These are phyloP conservation scores for Nothura maculosa DNA, from an alignment of 2,797 vertebrate genomes.

Conservation along the genomic window DNA sequence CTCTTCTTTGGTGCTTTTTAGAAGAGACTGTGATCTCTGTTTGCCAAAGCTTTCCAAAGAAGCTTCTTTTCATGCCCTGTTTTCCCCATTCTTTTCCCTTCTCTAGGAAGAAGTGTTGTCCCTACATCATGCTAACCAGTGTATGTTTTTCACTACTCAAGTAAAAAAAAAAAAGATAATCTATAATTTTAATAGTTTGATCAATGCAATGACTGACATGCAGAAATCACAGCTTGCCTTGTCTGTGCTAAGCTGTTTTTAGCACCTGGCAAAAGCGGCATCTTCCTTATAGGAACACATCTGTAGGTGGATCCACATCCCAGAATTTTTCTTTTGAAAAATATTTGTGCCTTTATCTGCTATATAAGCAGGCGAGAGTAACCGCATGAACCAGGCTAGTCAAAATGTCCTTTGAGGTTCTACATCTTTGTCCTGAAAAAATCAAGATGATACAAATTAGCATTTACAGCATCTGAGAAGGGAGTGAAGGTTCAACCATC, in stretches of 20 bases:
- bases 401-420: background rate
- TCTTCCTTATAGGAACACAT: background rate
- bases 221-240: background rate
- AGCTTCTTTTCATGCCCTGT: background rate
- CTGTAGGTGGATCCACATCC: background rate
- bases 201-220: background rate
- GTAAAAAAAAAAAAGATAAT: background rate
- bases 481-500: background rate
- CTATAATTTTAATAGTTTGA: background rate
- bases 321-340: rapidly evolving
- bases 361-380: background rate
- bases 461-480: background rate
- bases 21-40: background rate
- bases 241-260: background rate
- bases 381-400: background rate
- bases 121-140: background rate
- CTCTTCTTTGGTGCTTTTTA: constrained; percentile 42
- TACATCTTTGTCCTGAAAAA: background rate
- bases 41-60: background rate
- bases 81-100: background rate
- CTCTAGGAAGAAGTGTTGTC: background rate
- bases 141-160: background rate
- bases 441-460: background rate
- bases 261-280: background rate
- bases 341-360: background rate